These are phyloP conservation scores for Phoebastria nigripes DNA, from an alignment of 2,797 vertebrate species.

Conservation along the genomic window DNA sequence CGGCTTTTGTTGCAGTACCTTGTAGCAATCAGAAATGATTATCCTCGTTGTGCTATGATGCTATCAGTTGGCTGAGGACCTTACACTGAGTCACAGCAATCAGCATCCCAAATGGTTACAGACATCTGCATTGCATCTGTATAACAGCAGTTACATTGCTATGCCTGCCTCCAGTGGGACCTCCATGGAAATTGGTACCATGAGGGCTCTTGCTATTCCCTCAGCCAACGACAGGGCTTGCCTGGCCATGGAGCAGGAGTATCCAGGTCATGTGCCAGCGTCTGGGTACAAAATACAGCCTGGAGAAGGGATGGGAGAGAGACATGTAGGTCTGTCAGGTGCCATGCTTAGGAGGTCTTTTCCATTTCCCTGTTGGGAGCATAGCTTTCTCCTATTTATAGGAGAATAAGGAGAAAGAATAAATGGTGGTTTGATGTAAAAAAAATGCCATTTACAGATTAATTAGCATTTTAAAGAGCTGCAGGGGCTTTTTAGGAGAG, in stretches of 20 bases:
- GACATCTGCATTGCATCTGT: background rate
- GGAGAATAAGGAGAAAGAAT: background rate
- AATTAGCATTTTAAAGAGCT: slow-evolving; percentile 10
- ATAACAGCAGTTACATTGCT: background rate
- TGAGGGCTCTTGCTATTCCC: background rate
- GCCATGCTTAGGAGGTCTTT: background rate
- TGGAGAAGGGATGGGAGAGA: background rate
- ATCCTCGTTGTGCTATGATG: background rate
- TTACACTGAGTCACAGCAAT: background rate
- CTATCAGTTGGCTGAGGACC: slow-evolving; percentile 31
- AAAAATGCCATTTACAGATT: background rate
- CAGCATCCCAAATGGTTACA: background rate
- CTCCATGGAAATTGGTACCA: rapidly evolving
- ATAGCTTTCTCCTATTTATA: background rate
- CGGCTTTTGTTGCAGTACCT: background rate
- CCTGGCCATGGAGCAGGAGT: background rate
- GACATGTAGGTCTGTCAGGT: background rate
- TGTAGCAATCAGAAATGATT: background rate
- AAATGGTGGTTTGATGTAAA: background rate
- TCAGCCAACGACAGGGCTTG: background rate
- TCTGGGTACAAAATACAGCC: background rate
- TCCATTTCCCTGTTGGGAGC: background rate
- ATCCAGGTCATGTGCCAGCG: background rate
- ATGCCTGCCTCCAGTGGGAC: background rate
- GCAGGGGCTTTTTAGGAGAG: background rate